Percentiles rank a stretch among this genome's conserved stretches.
Evolutionary conservation across 2,113 vertebrate genomes (phyloP).

Genomic region (Chlamydotis undulata): DNA sequence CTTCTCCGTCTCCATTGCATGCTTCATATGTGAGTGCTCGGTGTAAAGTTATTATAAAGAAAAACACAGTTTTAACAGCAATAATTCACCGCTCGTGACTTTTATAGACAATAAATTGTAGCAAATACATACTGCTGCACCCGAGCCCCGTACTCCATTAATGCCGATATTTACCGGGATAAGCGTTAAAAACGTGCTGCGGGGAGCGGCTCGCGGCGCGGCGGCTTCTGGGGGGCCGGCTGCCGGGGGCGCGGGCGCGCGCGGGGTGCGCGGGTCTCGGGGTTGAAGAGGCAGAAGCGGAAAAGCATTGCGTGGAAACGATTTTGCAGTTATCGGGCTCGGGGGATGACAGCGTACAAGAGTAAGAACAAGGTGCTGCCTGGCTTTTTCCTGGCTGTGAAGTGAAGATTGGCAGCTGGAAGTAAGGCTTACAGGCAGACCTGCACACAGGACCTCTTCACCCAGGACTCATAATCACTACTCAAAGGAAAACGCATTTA

Average conservation of each 20-base stretch:
- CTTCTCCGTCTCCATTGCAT: constrained; percentile 83
- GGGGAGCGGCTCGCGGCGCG: constrained; percentile 60
- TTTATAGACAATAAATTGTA: constrained; percentile 85
- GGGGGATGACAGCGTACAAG: constrained; percentile 92
- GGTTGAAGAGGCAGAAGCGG: constrained; percentile 85
- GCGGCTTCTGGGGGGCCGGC: constrained; percentile 67
- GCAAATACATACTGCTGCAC: constrained; percentile 76
- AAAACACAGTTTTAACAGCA: constrained; percentile 80
- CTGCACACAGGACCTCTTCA: constrained; percentile 97
- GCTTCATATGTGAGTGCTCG: constrained; percentile 80
- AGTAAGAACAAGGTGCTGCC: constrained; percentile 88
- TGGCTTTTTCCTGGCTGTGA: constrained; percentile 88
- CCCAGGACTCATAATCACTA: constrained; percentile 99
- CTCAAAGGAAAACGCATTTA: constrained; percentile 96
- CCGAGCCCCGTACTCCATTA: constrained; percentile 77
- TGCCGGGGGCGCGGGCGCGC: constrained; percentile 69
- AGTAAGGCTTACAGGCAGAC: constrained; percentile 97
- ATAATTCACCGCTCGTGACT: constrained; percentile 81
- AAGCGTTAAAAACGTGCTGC: constrained; percentile 74
- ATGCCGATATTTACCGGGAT: constrained; percentile 82
- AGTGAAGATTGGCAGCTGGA: constrained; percentile 97
- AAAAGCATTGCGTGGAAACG: constrained; percentile 90
- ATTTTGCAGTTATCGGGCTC: constrained; percentile 93
- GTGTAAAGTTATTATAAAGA: constrained; percentile 84
- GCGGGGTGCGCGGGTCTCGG: constrained; percentile 76